Conservation (phyloP, 2,888 invertebrate species). For the Agrochola lota region DNA sequence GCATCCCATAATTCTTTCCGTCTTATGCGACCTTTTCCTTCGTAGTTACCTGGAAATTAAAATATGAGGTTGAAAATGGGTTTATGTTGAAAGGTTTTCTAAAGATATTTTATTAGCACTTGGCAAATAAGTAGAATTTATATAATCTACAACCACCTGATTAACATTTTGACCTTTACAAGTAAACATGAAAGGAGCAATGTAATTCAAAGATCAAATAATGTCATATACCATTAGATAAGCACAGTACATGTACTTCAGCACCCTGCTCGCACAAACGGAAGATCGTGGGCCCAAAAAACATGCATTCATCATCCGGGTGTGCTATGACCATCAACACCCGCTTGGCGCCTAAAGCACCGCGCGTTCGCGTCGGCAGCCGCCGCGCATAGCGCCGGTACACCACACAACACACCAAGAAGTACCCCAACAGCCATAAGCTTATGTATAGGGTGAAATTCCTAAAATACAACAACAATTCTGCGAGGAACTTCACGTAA, state of each 20-base stretch:
- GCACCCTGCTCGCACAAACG: conserved; percentile 92
- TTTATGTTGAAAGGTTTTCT: neutral
- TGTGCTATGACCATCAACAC: conserved; percentile 97
- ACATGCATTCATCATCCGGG: conserved; percentile 99
- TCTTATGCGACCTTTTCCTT: conserved; percentile 91
- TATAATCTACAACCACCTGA: conserved; percentile 9
- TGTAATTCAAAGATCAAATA: conserved; percentile 20
- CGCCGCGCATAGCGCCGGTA: conserved; percentile 89
- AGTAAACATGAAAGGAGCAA: conserved; percentile 10
- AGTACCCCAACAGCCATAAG: conserved; percentile 90
- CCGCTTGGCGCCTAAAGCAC: conserved; percentile 89
- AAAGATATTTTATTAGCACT: neutral
- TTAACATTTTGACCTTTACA: conserved; percentile 37
- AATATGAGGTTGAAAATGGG: neutral
- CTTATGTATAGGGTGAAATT: conserved; percentile 87
- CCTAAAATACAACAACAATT: conserved; percentile 81
- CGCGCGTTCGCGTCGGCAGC: conserved; percentile 86
- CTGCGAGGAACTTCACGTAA: conserved; percentile 82
- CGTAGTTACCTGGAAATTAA: conserved; percentile 91
- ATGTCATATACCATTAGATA: conserved; percentile 93
- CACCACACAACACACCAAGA: conserved; percentile 87
- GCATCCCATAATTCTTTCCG: conserved; percentile 95
- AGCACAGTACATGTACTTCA: conserved; percentile 95
- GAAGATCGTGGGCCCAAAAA: conserved; percentile 97
- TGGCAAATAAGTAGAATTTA: conserved; percentile 1